Evolutionary conservation across 2,113 vertebrate species (phyloP).

Genomic region (Acanthisitta chloris): DNA sequence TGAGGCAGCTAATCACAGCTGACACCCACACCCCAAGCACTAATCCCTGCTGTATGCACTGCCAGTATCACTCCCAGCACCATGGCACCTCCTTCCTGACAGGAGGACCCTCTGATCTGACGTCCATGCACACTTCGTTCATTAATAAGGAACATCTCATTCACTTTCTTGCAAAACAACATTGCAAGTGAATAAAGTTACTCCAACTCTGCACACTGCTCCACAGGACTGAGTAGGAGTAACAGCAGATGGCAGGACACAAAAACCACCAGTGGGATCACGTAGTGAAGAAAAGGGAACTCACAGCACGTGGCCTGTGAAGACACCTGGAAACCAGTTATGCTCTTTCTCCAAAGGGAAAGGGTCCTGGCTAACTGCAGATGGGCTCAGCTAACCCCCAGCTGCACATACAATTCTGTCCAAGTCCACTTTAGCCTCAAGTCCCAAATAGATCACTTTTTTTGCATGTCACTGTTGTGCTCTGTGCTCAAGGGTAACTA

Average conservation of each 20-base stretch:
- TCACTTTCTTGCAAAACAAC: neutral
- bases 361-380: neutral
- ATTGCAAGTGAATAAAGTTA: neutral
- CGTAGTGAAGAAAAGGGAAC: neutral
- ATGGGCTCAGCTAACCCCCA: neutral
- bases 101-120: neutral
- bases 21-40: neutral
- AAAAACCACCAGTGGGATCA: rapidly evolving
- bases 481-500: neutral
- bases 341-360: neutral
- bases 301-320: neutral
- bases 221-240: neutral
- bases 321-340: neutral
- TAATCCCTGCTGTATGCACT: rapidly evolving
- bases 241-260: neutral
- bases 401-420: neutral
- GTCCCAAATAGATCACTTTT: neutral
- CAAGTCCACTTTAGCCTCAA: neutral
- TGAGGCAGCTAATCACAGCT: neutral
- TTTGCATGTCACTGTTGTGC: neutral
- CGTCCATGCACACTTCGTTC: neutral
- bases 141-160: neutral
- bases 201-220: neutral
- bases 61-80: neutral
- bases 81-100: neutral